Base-by-base conservation (phyloP, 2,797 vertebrate genomes). In the Anguilla marmorata region DNA sequence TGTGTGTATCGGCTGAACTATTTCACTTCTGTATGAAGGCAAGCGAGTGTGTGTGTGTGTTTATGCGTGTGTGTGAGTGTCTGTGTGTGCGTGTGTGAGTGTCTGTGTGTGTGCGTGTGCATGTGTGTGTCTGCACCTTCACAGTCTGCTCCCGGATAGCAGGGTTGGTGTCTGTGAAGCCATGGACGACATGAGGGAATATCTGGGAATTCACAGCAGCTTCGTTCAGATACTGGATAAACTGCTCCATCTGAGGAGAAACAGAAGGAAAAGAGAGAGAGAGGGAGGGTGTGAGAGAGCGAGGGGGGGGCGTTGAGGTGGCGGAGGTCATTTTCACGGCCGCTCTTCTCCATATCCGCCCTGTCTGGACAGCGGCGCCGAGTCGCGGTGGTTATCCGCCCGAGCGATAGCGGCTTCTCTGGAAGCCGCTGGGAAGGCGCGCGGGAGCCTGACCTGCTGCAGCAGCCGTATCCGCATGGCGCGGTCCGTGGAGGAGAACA, bases 111-210 rank as follows among this genome's bases (percentile, higher is more conserved):
- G 30, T 27, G 24, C 0, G 54, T 60, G 30, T 7, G 19, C 0
- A 0, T 3, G 58, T 24, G 37, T 24, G 60, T 1, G 33, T 2
- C 33, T 4, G 87, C 88, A 99, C 98, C 97, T 99, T 99, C 30
- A 98, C 98, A 0, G 98, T 99, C 93, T 99, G 98, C 88, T 99
- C 98, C 48, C 98, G 96, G 91, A 99, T 98, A 90, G 98, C 98
- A 0, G 98, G 97, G 94, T 99, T 99, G 90, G 98, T 98, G 92
- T 99, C 98, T 52, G 97, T 96, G 94, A 99, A 99, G 83, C 98
- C 98, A 0, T 98, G 97, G 27, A 98, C 96, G 0, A 99, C 97
- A 0, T 98, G 98, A 21, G 98, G 98, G 90, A 99, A 99, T 86
- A 99, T 98, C 93, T 99, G 98, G 12, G 96, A 95, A 91, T 99